These are phyloP conservation scores for Phyllostomus hastatus DNA, from an alignment of 2,113 vertebrate genomes.

Conservation along the genomic window DNA sequence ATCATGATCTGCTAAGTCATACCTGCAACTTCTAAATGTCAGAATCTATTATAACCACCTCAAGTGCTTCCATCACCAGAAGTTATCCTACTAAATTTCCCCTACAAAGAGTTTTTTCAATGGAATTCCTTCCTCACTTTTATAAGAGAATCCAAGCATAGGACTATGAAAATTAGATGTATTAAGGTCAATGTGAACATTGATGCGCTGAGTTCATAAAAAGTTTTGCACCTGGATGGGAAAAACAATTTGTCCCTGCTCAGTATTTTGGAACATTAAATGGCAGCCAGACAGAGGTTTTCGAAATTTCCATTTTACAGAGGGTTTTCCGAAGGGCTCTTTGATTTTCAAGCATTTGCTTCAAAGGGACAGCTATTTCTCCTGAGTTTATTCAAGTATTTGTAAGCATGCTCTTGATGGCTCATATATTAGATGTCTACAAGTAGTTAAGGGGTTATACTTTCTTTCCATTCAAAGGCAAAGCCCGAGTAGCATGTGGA, in stretches of 20 bases:
- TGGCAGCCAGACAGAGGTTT: neutral
- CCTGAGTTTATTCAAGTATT: neutral
- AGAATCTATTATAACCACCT: neutral
- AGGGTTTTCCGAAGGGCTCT: neutral
- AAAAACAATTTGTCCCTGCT: neutral
- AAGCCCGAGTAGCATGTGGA: conserved; percentile 56
- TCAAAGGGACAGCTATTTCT: conserved; percentile 20
- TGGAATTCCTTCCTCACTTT: conserved; percentile 25
- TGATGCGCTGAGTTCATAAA: neutral
- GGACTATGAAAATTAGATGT: neutral
- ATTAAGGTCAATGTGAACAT: neutral
- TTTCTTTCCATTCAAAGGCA: conserved; percentile 51
- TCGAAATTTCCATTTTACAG: conserved; percentile 31
- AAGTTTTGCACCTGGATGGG: neutral
- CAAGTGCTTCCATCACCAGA: neutral
- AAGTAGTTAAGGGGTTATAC: conserved; percentile 36
- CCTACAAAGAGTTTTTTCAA: neutral
- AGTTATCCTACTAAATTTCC: neutral
- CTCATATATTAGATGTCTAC: neutral
- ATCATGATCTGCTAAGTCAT: neutral
- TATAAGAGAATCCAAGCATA: neutral
- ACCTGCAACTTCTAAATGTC: neutral
- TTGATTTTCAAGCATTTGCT: conserved; percentile 19
- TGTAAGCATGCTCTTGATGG: neutral
- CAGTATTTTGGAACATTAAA: neutral